Percentiles rank a stretch among this genome's conserved stretches.
These are phyloP conservation scores for Xiphydria camelus DNA, from an alignment of 2,888 invertebrate species.

Conservation along the genomic window DNA sequence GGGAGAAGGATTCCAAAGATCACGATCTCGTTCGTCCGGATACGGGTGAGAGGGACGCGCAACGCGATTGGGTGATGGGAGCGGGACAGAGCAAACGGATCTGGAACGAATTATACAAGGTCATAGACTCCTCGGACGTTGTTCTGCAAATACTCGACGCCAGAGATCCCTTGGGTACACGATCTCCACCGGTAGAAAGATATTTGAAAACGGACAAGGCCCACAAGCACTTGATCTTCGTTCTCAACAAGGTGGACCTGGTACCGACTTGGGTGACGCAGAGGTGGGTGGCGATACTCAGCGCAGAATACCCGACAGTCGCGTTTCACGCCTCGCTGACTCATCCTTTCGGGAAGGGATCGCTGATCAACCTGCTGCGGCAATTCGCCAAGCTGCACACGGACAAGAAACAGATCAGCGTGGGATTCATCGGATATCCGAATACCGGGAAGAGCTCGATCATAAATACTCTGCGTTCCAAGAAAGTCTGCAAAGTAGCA, in stretches of 20 bases:
- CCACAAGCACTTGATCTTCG: constrained; percentile 96
- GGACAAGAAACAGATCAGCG: constrained; percentile 98
- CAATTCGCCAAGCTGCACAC: constrained; percentile 94
- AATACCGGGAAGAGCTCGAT: constrained; percentile 99
- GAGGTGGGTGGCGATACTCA: constrained; percentile 94
- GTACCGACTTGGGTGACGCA: constrained; percentile 99
- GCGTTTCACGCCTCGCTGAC: constrained; percentile 99
- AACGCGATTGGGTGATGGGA: constrained; percentile 91
- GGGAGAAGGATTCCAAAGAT: constrained; percentile 72
- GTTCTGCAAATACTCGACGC: constrained; percentile 95
- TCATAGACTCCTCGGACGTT: constrained; percentile 98
- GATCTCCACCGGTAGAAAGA: constrained; percentile 86
- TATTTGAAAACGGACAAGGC: constrained; percentile 92
- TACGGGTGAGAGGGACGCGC: constrained; percentile 76
- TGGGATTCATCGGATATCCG: constrained; percentile 98
- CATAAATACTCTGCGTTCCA: constrained; percentile 92
- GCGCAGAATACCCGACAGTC: constrained; percentile 93
- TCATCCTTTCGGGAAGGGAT: constrained; percentile 98
- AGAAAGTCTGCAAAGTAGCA: constrained; percentile 98
- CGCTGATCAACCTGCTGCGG: constrained; percentile 90
- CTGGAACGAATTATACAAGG: constrained; percentile 99
- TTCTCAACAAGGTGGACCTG: constrained; percentile 95
- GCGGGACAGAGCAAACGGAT: constrained; percentile 96
- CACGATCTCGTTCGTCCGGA: constrained; percentile 81
- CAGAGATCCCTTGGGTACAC: constrained; percentile 94